Conservation (phyloP, 2,797 vertebrate species). For the Pygocentrus nattereri region DNA sequence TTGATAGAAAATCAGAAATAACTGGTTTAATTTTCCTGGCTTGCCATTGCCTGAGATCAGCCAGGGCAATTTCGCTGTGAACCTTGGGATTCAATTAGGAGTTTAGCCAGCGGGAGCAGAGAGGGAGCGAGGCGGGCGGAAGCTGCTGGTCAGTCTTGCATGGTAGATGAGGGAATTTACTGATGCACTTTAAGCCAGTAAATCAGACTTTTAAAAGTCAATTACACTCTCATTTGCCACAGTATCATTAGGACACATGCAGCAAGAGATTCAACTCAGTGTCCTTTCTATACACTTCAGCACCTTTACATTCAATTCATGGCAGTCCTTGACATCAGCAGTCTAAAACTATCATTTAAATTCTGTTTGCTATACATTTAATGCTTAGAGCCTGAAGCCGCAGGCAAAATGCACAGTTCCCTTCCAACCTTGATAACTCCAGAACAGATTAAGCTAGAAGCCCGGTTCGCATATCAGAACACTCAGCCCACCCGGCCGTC, state of each 20-base stretch:
- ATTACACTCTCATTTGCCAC: constrained; percentile 47
- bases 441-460: too few species aligned
- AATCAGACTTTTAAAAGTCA: constrained; percentile 37
- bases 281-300: background rate
- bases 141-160: constrained; percentile 34
- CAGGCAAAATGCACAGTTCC: too few species aligned
- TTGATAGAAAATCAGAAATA: constrained; percentile 29
- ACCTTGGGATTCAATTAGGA: constrained; percentile 55
- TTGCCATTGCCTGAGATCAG: constrained; percentile 37
- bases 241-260: constrained; percentile 29
- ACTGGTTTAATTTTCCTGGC: constrained; percentile 28
- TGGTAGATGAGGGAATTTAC: constrained; percentile 33
- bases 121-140: constrained; percentile 8
- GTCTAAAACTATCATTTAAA: too few species aligned
- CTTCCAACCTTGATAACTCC: too few species aligned
- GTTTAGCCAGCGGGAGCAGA: constrained; percentile 34
- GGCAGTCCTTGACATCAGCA: too few species aligned
- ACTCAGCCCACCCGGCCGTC: too few species aligned
- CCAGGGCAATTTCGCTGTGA: constrained; percentile 29
- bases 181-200: constrained; percentile 5
- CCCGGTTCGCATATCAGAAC: too few species aligned
- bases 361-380: too few species aligned
- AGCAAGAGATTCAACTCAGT: constrained; percentile 9
- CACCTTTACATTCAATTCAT: too few species aligned
- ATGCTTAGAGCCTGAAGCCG: too few species aligned